A percentile compares a stretch with the other conserved stretches of the same genome.
phyloP scores from a whole-genome alignment of 2,797 vertebrate genomes.

The Bradypodion pumilum region DNA sequence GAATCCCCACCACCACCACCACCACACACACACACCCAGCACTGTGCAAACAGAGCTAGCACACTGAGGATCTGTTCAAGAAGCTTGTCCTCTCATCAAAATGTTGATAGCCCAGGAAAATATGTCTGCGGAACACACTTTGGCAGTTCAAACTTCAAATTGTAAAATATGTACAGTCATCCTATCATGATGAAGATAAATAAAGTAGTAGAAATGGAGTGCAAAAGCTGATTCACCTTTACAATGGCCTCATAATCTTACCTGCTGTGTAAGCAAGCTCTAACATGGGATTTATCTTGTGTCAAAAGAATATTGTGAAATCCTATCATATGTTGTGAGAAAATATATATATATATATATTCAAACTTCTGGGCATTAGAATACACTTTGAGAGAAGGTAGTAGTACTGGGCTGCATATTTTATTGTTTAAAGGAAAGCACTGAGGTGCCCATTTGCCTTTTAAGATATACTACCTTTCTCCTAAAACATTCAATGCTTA shows the following conservation, averaged over 20 bases:
- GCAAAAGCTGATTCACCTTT: slow-evolving; percentile 40
- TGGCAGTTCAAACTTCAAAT: slow-evolving; percentile 10
- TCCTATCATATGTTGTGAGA: too few relatives aligned
- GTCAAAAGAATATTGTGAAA: neutral
- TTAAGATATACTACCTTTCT: too few relatives aligned
- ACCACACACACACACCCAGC: too few relatives aligned
- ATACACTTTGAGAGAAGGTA: too few relatives aligned
- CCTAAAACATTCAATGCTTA: too few relatives aligned
- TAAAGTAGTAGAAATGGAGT: slow-evolving; percentile 22
- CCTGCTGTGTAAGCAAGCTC: neutral
- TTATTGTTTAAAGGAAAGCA: too few relatives aligned
- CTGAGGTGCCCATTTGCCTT: too few relatives aligned
- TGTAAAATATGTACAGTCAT: slow-evolving; percentile 14
- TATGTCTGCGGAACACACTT: neutral
- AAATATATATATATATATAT: too few relatives aligned
- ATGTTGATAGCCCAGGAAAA: neutral
- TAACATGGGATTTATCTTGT: neutral
- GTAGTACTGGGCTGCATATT: too few relatives aligned
- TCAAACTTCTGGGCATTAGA: too few relatives aligned
- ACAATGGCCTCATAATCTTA: neutral
- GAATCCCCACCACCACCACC: too few relatives aligned
- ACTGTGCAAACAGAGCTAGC: neutral
- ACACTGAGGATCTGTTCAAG: neutral
- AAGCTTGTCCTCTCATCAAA: slow-evolving; percentile 12
- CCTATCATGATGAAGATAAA: slow-evolving; percentile 11